phyloP scores from a whole-genome alignment of 2,797 vertebrate genomes.

The Yasuhikotakia modesta region DNA sequence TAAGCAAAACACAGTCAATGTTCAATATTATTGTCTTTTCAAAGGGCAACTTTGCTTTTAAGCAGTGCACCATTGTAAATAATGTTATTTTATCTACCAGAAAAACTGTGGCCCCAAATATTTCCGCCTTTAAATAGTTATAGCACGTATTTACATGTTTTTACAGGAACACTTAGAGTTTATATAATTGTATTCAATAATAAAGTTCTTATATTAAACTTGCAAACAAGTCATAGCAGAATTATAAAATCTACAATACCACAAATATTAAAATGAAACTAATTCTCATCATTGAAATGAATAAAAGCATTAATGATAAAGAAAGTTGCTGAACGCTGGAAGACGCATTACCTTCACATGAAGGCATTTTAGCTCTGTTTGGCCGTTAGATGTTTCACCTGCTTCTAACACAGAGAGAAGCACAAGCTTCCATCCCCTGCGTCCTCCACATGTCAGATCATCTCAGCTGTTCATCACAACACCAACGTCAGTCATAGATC shows the following conservation, averaged over 20 bases:
- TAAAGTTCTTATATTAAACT: background rate
- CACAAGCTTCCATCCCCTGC: slow-evolving; percentile 42
- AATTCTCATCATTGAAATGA: background rate
- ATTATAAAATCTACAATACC: background rate
- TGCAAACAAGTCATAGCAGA: background rate
- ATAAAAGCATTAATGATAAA: background rate
- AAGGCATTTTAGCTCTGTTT: slow-evolving; percentile 60
- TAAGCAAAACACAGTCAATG: background rate
- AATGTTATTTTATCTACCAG: no score
- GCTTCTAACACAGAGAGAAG: slow-evolving; percentile 27
- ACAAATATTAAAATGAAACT: slow-evolving; percentile 7
- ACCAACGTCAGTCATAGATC: slow-evolving; percentile 49
- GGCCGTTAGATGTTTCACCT: slow-evolving; percentile 27
- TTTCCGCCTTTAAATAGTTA: no score
- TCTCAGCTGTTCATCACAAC: slow-evolving; percentile 51
- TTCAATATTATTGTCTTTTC: slow-evolving; percentile 1
- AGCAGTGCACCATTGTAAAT: background rate
- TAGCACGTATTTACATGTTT: background rate
- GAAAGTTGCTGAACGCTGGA: background rate
- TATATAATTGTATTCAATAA: background rate
- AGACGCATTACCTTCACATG: slow-evolving; percentile 65
- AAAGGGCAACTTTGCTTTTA: slow-evolving; percentile 1
- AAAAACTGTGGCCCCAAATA: no score
- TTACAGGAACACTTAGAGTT: background rate
- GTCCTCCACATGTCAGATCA: slow-evolving; percentile 55